Evolutionary conservation across 2,888 invertebrate species (phyloP).

Genomic region (Dinocampus coccinellae): DNA sequence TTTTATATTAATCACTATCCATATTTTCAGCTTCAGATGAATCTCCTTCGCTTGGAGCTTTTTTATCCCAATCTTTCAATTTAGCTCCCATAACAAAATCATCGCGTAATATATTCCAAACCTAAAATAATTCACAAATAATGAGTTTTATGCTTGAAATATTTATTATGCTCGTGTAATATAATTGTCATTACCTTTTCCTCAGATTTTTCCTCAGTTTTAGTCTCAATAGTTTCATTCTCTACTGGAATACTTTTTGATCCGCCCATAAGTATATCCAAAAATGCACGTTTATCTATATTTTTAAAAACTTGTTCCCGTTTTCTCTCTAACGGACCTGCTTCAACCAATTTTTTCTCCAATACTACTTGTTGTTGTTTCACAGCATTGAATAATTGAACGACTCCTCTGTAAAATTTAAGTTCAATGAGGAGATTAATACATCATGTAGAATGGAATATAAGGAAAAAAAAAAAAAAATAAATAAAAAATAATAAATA

Average conservation of each 20-base stretch:
- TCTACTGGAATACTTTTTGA: slow-evolving; percentile 66
- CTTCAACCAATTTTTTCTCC: slow-evolving; percentile 77
- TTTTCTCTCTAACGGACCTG: slow-evolving; percentile 82
- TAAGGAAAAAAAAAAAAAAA: no score
- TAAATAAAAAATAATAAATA: neutral
- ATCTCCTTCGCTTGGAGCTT: slow-evolving; percentile 71
- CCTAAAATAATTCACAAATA: slow-evolving; percentile 34
- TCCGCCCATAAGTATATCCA: slow-evolving; percentile 82
- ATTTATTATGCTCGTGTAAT: slow-evolving; percentile 2
- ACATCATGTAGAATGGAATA: slow-evolving; percentile 6
- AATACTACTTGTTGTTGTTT: slow-evolving; percentile 86
- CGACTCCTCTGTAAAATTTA: slow-evolving; percentile 79
- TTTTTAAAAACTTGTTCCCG: slow-evolving; percentile 83
- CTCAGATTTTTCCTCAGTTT: slow-evolving; percentile 69
- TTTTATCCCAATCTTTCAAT: slow-evolving; percentile 93
- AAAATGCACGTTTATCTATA: slow-evolving; percentile 81
- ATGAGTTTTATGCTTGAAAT: neutral
- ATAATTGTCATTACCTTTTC: slow-evolving; percentile 53
- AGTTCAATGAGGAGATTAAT: slow-evolving; percentile 12
- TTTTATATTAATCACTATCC: slow-evolving; percentile 52
- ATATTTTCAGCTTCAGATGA: slow-evolving; percentile 59
- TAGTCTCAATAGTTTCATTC: slow-evolving; percentile 71
- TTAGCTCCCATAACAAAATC: slow-evolving; percentile 92
- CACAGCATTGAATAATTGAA: slow-evolving; percentile 93
- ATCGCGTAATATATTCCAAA: slow-evolving; percentile 76